Base-by-base conservation (phyloP, 2,888 invertebrate genomes). In the Sepioteuthis lessoniana region DNA sequence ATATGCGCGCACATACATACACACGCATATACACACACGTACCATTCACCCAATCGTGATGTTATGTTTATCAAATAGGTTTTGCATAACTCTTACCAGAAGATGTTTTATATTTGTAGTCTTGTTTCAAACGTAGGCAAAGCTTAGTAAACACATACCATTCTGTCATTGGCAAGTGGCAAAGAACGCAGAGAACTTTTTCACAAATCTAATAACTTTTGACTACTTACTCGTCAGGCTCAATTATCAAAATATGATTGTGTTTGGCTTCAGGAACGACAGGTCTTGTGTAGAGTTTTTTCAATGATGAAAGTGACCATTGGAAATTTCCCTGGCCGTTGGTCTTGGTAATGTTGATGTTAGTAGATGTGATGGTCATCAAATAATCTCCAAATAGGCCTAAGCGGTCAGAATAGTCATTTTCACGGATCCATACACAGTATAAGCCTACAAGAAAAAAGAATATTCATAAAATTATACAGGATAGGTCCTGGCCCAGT, bases 211-310 rank as follows among this genome's bases (percentile, higher is more conserved):
- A 4, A 28, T 35, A 16, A 2, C 3, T 35, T 13, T 76, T 46
- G n/a, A n/a, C 1, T 35, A 93, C 93, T 93, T 93, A 93, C 93
- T 38, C 37, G 46, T 60, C 60, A 38, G 50, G 38, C 28, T 93
- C 93, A 35, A 93, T 37, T 16, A 93, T 93, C 35, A 93, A 37
- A 31, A 93, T 93, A 60, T 93, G 37, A 60, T 93, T 93, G 28
- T 35, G 28, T 37, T 93, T 93, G 4, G 47, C 93, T 60, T 93
- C 55, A 38, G 93, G 93, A 13, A 28, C 38, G 47, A 93, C 21
- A 0, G 93, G 50, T 38, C 55, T 50, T 28, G 55, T 13, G 19
- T 60, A 93, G 60, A 93, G 60, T 60, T 35, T 93, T 38, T 93
- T 93, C 5, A 93, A 31, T 8, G 93, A 50, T 35, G 37, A 28